Percentiles rank a stretch among this genome's conserved stretches.
These are phyloP conservation scores for Vulpes ferrilata DNA, from an alignment of 2,113 vertebrate species.

Conservation along the genomic window DNA sequence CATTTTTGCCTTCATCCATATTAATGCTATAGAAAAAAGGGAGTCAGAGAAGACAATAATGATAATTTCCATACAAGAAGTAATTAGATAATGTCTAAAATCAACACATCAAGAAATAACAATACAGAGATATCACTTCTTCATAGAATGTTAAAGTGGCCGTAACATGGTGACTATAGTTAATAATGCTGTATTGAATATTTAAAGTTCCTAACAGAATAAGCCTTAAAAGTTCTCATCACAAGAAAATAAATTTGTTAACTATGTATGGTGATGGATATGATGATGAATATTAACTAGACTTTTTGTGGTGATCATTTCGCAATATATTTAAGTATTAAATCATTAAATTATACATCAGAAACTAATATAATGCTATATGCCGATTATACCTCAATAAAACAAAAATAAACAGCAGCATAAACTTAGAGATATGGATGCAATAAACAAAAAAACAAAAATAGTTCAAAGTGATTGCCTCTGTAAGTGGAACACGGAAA, in stretches of 20 bases:
- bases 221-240: background rate
- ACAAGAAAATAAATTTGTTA: background rate
- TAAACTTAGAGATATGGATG: background rate
- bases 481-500: background rate
- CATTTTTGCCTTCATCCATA: background rate
- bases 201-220: background rate
- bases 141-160: background rate
- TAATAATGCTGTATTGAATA: background rate
- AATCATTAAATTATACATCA: background rate
- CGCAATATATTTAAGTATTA: background rate
- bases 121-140: background rate
- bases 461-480: background rate
- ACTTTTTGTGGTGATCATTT: background rate
- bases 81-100: background rate
- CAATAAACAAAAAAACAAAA: background rate
- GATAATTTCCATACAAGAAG: background rate
- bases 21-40: background rate
- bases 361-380: background rate
- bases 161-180: background rate
- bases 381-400: background rate
- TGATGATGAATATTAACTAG: background rate
- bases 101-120: background rate
- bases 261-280: background rate
- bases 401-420: background rate
- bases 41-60: background rate